A percentile compares a stretch with the other conserved stretches of the same genome.
phyloP scores from a whole-genome alignment of 2,113 vertebrate species.

The Strigops habroptila region DNA sequence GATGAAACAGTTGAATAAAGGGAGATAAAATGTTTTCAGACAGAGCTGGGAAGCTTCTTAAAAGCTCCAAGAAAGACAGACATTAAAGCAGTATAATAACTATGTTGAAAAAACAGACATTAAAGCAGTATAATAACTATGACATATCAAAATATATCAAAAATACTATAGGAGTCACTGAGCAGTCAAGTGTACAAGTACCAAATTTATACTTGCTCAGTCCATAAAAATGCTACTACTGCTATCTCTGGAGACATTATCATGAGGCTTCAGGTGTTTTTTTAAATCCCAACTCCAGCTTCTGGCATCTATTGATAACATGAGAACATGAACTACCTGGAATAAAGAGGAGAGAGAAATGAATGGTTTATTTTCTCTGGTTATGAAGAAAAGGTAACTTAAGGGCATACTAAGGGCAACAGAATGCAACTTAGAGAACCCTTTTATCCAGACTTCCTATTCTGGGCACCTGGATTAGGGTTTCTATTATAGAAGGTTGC shows the following conservation, averaged over 20 bases:
- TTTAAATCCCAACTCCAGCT: neutral
- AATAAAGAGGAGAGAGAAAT: neutral
- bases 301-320: neutral
- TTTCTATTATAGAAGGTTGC: neutral
- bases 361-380: neutral
- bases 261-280: neutral
- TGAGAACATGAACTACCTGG: neutral
- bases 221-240: neutral
- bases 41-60: neutral
- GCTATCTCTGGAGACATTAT: neutral
- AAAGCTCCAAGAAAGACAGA: neutral
- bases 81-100: neutral
- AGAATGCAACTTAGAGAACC: rapidly evolving
- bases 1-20: neutral
- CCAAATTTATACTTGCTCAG: neutral
- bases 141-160: neutral
- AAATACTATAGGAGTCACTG: neutral
- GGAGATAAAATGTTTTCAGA: neutral
- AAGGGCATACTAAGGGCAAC: neutral
- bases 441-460: neutral
- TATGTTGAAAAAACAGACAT: neutral
- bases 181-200: neutral
- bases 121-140: neutral
- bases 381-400: neutral
- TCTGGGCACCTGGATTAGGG: neutral